These are phyloP conservation scores for Xiphias gladius DNA, from an alignment of 2,113 vertebrate genomes.

Conservation along the genomic window DNA sequence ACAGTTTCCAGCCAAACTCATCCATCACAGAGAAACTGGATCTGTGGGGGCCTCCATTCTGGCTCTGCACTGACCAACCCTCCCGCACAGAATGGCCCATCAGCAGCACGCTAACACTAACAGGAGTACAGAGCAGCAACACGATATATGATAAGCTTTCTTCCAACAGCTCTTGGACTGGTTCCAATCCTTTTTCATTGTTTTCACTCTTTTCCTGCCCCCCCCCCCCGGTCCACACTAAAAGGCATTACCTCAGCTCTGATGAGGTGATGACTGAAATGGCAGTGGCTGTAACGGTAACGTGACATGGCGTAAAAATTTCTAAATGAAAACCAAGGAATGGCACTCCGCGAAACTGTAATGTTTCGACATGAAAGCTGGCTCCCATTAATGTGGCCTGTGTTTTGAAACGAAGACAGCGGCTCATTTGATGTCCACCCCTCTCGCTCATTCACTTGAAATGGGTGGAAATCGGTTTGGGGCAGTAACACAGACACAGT, in stretches of 20 bases:
- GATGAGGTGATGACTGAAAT: conserved; percentile 68
- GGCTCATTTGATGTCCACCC: conserved; percentile 40
- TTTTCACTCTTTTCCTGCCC: conserved; percentile 38
- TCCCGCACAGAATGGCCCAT: conserved; percentile 58
- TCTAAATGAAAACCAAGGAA: conserved; percentile 58
- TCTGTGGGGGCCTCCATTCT: conserved; percentile 70
- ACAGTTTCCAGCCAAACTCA: conserved; percentile 72
- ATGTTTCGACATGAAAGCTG: conserved; percentile 50
- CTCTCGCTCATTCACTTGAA: conserved; percentile 18
- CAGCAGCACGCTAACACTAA: conserved; percentile 68
- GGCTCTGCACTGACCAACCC: conserved; percentile 62
- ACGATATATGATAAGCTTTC: conserved; percentile 63
- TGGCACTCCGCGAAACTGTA: conserved; percentile 20
- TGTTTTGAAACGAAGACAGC: conserved; percentile 35
- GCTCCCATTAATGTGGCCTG: conserved; percentile 53
- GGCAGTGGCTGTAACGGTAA: conserved; percentile 67
- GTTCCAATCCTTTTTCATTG: conserved; percentile 60
- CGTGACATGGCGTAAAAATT: conserved; percentile 57
- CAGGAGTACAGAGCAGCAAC: conserved; percentile 55
- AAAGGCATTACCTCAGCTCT: conserved; percentile 65
- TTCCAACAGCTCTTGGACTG: conserved; percentile 53
- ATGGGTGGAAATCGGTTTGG: conserved; percentile 46
- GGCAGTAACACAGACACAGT: conserved; percentile 20
- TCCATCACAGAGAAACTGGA: conserved; percentile 83
- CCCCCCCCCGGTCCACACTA: conserved; percentile 28